These are phyloP conservation scores for Pristionchus arcanus DNA, from an alignment of 2,888 invertebrate species.

Conservation along the genomic window DNA sequence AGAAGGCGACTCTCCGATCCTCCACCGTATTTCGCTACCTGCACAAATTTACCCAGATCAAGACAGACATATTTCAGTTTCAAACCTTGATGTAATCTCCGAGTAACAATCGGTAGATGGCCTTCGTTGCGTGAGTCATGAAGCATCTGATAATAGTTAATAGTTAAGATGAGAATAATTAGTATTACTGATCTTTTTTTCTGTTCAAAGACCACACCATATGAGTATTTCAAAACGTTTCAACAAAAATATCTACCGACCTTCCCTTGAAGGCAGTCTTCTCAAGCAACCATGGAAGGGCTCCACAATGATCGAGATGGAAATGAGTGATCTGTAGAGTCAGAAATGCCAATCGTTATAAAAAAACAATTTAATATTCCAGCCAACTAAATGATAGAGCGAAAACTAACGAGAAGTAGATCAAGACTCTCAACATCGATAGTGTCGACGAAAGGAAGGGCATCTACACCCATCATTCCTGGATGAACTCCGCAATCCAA, in stretches of 20 bases:
- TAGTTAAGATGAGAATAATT: too few species aligned
- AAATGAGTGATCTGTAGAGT: constrained; percentile 83
- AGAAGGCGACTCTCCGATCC: constrained; percentile 84
- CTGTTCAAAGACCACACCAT: neutral
- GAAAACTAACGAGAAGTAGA: constrained; percentile 86
- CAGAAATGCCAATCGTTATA: neutral
- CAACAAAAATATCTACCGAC: neutral
- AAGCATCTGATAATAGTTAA: constrained; percentile 86
- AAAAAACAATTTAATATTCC: too few species aligned
- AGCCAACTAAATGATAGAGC: neutral
- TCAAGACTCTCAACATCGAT: constrained; percentile 96
- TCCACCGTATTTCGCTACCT: constrained; percentile 73
- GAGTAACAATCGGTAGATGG: constrained; percentile 97
- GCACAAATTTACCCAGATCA: neutral
- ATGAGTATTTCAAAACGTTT: neutral
- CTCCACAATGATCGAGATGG: constrained; percentile 98
- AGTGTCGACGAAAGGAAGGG: constrained; percentile 95
- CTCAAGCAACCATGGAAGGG: constrained; percentile 96
- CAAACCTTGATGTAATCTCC: constrained; percentile 98
- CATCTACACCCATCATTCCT: constrained; percentile 96
- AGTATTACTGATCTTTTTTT: too few species aligned
- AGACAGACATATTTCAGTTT: too few species aligned
- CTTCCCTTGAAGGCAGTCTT: constrained; percentile 89
- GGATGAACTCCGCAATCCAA: constrained; percentile 99
- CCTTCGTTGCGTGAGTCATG: constrained; percentile 99